Base-by-base conservation (phyloP, 2,888 invertebrate species). In the Leucophenga maculata region DNA sequence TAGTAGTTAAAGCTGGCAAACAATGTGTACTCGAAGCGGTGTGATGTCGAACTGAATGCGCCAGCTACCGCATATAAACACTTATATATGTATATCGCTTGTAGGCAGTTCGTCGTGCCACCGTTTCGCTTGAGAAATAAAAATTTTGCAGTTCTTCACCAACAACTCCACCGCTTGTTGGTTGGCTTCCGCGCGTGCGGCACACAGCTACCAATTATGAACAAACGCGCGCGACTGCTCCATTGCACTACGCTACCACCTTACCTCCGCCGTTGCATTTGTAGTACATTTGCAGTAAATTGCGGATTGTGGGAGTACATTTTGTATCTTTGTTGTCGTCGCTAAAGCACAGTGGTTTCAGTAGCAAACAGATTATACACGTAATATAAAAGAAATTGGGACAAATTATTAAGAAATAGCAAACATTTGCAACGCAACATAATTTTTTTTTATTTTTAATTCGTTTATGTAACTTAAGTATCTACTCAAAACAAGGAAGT, bases 71-170 rank as follows among this genome's bases (percentile, higher is more conserved):
- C 69, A 62, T 62, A 57, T 75, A 78, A 83, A 78, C 76, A 77
- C 73, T 82, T 84, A 84, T 84, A 84, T 84, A 82, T 71, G 39
- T 73, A 72, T 78, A 71, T 76, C 68, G 57, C 14, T 18, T 64
- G 67, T 55, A 44, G 48, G 44, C 65, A 20, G 46, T 6, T 18
- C 26, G 26, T 26, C 69, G 32, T 60, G 69, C 66, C 66, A 72
- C 60, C 39, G 50, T 50, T 50, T 50, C 50, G 50, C 50, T 50
- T 55, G 14, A 22, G 22, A 22, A 55, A 55, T 11, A 39, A 6
- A 39, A 39, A 39, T 11, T 39, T 8, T 39, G 32, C 39, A 39
- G 39, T 39, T 39, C 39, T 39, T 39, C 39, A 39, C 39, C 39
- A 39, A 39, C 11, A 39, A 39, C 39, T 39, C 1, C 39, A 11